Evolutionary conservation across 2,888 invertebrate genomes (phyloP), one percentile per base, ranked within the genome.

Genomic region (Thera obeliscata): DNA sequence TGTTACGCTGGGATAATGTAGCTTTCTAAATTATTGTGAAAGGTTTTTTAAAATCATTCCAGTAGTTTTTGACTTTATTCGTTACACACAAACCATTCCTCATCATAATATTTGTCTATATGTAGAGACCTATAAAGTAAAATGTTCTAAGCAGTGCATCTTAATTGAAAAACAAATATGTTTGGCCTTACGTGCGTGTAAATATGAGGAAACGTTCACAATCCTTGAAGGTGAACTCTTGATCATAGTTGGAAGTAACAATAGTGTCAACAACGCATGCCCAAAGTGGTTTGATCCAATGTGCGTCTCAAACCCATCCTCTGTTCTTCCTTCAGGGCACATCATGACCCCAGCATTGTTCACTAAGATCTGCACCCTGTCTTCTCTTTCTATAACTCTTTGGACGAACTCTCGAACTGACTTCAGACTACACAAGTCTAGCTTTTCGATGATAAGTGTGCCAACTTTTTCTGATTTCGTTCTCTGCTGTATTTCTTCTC

Each of bases 331-430:
- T 64, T 93, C 89, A 0, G 96, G 95, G 65, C 95, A 95, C 87
- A 95, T 93, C 96, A 96, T 96, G 1, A 96, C 92, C 0, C 96
- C 96, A 6, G 95, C 96, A 79, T 96, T 96, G 77, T 96, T 96
- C 6, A 96, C 93, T 12, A 96, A 85, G 48, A 96, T 85, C 73
- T 95, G 89, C 4, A 96, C 89, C 35, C 84, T 81, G 0, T 79
- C 36, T 79, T 96, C 94, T 3, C 85, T 90, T 46, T 88, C 82
- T 38, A 88, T 67, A n/a, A 94, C 80, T 33, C 80, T 79, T 9
- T 78, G 75, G 9, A 92, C 94, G 76, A 95, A 96, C 60, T 91
- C 87, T 9, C 93, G 81, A 0, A 96, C 94, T 11, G 95, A 95
- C 3, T 84, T 83, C 8, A 95, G 78, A 69, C 94, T 95, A 48